Evolutionary conservation across 2,797 vertebrate genomes (phyloP), one percentile per base, ranked within the genome.

Genomic region (Clarias laeviceps): DNA sequence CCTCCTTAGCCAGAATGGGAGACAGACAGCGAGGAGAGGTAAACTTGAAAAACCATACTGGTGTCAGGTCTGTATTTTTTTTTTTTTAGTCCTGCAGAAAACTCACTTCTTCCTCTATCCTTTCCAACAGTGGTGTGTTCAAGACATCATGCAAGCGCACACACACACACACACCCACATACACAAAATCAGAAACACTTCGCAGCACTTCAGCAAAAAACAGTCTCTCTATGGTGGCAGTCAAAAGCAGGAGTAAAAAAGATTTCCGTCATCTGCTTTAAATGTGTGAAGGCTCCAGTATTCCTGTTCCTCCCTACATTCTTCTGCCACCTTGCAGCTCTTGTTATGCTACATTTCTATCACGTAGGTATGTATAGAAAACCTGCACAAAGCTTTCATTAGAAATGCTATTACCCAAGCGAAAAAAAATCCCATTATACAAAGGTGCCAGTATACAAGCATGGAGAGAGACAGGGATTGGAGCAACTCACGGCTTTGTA

Each of bases 321-420:
- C 34, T 59, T 45, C 12, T 65, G 5, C 22, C 45, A 57, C 22
- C 37, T 70, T 68, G 27, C 37, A 57, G 54, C 12, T 12, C 54
- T 29, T 61, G 68, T 70, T 61, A 61, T 7, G n/a, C 27, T 27
- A 37, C 6, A 59, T 56, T 82, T 66, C 80, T 69, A 40, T 64
- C 64, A 15, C 1, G 1, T 6, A 56, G 50, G 32, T 69, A 82
- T 50, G 34, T 82, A 82, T 78, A 82, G 50, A 83, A 80, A 76
- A 82, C 62, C 70, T 68, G 40, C 74, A 79, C 37, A 72, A 29
- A 37, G 54, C 57, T 78, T 86, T 78, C 74, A 86, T 86, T 86
- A 83, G 65, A 83, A 86, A 86, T 64, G 29, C 61, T 64, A 79
- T 83, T 83, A 83, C 66, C 57, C 81, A 83, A 79, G 80, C n/a